Base-by-base conservation (phyloP, 1,140 invertebrate species). In the Heterodera schachtii region DNA sequence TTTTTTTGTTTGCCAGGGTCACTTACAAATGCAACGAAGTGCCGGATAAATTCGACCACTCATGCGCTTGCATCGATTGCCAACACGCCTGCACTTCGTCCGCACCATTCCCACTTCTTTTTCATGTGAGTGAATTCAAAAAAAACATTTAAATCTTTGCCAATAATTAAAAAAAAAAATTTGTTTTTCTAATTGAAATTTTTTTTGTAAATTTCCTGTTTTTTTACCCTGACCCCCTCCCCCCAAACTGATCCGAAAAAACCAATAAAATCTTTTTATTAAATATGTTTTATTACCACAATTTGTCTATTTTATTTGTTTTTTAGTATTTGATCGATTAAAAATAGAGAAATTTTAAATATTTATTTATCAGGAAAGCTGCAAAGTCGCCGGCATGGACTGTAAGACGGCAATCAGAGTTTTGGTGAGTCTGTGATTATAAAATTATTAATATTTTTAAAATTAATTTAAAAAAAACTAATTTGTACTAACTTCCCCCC, bases 331-430 rank as follows among this genome's bases (percentile, higher is more conserved):
- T 31, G 31, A 31, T 31, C 31, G 31, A 31, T 31, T 31, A 31
- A 31, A 31, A 31, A 31, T 31, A 0, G 31, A 31, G 31, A 31
- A 31, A 31, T 44, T 5, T 6, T 73, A 73, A 73, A 73, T 9
- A 8, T 74, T 41, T 52, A 9, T 43, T 67, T 46, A 64, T 41
- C 43, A 85, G 71, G 81, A 83, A 19, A 69, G 69, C n/a, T 86
- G 85, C 67, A 87, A 87, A 44, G 81, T 86, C 46, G 85, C 85
- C 44, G 69, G 76, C 52, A 86, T 86, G 85, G 85, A 86, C 47
- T 86, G 85, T 64, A 64, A 64, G 47, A 80, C 86, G 43, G 85
- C 86, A 21, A 86, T 86, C 74, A 52, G 64, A 16, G 66, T 86
- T 43, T 73, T 85, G 44, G 80, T 82, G 6, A 64, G 47, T 85